Base-by-base conservation (phyloP, 2,888 invertebrate species). In the Pristionchus entomophagus region DNA sequence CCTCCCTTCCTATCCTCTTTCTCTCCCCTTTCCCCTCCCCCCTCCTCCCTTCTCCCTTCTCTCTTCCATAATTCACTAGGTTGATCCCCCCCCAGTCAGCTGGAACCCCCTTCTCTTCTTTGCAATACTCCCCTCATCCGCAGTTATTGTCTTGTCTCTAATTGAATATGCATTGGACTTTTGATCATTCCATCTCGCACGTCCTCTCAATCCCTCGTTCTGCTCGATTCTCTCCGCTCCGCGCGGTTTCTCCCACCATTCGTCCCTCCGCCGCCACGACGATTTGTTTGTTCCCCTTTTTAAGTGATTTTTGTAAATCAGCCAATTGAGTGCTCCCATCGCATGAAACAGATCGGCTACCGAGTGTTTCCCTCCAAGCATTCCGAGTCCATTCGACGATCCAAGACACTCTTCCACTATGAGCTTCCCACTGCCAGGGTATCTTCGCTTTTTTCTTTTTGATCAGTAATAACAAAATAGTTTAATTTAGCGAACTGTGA, bases 331-430 rank as follows among this genome's bases (percentile, higher is more conserved):
- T 29, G 38, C 38, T 73, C 38, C 3, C 41, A 73, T 41, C 10
- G 38, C 45, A 49, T 78, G 45, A 45, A 49, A 78, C 49, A 35
- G 35, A 78, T 78, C 17, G 78, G 45, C 26, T 49, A 45, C 19
- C n/a, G 32, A 14, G 81, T 81, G 32, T 81, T 81, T 81, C 81
- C 81, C 22, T 81, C 81, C 19, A 32, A 38, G 22, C 32, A 53
- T 45, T 81, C 81, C 12, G 81, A 81, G 35, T 41, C 35, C 5
- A 81, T 81, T 35, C 81, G 81, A 22, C 53, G 56, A 14, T 81
- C 81, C 35, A 32, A 32, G 29, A 17, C 81, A 35, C 81, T 81
- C 56, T 56, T 81, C 22, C 81, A 81, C 81, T 81, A 81, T 56
- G 56, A 56, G 26, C 53, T 35, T 6, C 81, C 81, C 32, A 53